These are phyloP conservation scores for Bucorvus abyssinicus DNA, from an alignment of 2,797 vertebrate genomes.

Conservation along the genomic window DNA sequence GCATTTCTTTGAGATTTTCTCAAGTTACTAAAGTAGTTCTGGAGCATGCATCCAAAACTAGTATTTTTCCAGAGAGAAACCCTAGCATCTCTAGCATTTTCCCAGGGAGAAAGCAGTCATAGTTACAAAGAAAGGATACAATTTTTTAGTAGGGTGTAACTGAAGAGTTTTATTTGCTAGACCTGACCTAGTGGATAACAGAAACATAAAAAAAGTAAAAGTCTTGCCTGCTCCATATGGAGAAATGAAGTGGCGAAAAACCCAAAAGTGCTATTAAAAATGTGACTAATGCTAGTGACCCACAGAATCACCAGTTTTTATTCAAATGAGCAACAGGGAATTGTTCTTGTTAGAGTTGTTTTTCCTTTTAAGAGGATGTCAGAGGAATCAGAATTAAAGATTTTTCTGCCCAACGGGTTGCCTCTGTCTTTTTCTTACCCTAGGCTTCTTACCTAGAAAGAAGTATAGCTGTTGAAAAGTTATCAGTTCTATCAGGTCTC, in stretches of 20 bases:
- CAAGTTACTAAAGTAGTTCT: background rate
- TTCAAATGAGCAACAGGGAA: background rate
- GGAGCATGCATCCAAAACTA: background rate
- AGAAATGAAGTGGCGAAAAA: background rate
- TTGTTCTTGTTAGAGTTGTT: background rate
- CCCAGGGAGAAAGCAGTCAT: background rate
- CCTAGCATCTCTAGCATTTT: background rate
- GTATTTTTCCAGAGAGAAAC: background rate
- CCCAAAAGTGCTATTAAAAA: background rate
- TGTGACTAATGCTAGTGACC: background rate
- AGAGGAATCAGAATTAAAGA: background rate
- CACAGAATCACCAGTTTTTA: background rate
- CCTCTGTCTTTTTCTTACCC: background rate
- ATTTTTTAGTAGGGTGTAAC: background rate
- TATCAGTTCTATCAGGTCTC: background rate
- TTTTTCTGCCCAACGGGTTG: background rate
- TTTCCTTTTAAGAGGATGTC: background rate
- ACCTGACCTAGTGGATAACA: background rate
- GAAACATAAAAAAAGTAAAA: background rate
- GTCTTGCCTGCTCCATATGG: background rate
- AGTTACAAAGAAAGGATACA: background rate
- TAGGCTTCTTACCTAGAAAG: background rate
- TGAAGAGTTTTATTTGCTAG: background rate
- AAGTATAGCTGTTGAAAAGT: background rate
- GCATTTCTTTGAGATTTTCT: background rate